Evolutionary conservation across 2,113 vertebrate species (phyloP).

Genomic region (Colistium nudipinnis): DNA sequence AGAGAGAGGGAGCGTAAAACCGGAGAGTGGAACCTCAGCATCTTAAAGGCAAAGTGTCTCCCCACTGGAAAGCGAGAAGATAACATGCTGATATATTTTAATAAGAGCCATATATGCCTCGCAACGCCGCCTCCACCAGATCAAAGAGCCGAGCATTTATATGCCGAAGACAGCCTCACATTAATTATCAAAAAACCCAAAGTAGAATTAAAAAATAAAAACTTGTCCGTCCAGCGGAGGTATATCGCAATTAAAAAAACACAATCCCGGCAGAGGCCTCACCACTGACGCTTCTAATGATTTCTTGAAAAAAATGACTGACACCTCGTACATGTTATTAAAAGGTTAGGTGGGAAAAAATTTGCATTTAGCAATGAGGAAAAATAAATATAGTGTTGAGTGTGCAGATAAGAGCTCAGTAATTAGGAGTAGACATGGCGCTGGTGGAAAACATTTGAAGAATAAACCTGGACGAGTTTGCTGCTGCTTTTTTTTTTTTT

Average conservation of each 20-base stretch:
- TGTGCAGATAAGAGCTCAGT: constrained; percentile 70
- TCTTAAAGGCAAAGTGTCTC: constrained; percentile 68
- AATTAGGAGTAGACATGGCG: constrained; percentile 72
- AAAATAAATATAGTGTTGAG: constrained; percentile 75
- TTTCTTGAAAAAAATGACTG: constrained; percentile 57
- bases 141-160: constrained; percentile 59
- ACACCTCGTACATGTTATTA: constrained; percentile 64
- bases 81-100: constrained; percentile 40
- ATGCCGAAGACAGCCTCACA: constrained; percentile 54
- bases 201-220: constrained; percentile 50
- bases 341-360: constrained; percentile 71
- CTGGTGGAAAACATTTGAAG: constrained; percentile 79
- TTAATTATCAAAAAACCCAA: constrained; percentile 76
- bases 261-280: constrained; percentile 51
- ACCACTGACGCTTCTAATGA: constrained; percentile 63
- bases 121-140: constrained; percentile 51
- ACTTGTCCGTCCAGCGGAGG: constrained; percentile 45
- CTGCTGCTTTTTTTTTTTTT: too few species aligned
- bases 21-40: constrained; percentile 81
- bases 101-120: constrained; percentile 49
- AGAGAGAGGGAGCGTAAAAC: constrained; percentile 64
- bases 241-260: constrained; percentile 71
- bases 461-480: constrained; percentile 84
- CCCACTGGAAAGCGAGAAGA: constrained; percentile 56
- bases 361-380: constrained; percentile 69